Evolutionary conservation across 1,140 invertebrate genomes (phyloP).

Genomic region (Drosophila bifasciata): DNA sequence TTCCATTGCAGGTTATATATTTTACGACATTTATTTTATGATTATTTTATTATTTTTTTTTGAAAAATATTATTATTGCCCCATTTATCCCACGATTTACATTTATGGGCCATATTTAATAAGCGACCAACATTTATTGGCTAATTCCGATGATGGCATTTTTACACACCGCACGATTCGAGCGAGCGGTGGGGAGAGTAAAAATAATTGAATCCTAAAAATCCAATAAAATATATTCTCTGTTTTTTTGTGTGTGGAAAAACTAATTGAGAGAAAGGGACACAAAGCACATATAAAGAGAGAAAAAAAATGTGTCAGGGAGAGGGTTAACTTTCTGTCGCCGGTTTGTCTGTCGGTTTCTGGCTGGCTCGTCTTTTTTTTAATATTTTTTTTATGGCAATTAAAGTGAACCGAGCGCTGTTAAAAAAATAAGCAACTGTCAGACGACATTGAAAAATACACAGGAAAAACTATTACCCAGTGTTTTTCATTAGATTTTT

Average conservation of each 20-base stretch:
- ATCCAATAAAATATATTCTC: constrained; percentile 41
- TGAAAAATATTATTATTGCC: constrained; percentile 47
- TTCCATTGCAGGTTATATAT: constrained; percentile 9
- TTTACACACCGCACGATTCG: constrained; percentile 32
- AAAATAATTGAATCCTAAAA: constrained; percentile 62
- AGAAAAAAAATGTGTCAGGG: background rate
- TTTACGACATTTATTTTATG: constrained; percentile 30
- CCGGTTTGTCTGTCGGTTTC: constrained; percentile 32
- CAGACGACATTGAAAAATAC: constrained; percentile 59
- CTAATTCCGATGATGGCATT: constrained; percentile 52
- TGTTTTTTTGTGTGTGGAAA: constrained; percentile 33
- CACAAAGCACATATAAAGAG: constrained; percentile 2
- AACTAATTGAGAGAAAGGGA: constrained; percentile 48
- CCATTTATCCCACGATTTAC: constrained; percentile 57
- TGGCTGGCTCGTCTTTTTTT: constrained; percentile 9
- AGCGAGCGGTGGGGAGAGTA: constrained; percentile 6
- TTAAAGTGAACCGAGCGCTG: constrained; percentile 56
- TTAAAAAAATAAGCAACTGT: constrained; percentile 40
- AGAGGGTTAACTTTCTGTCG: constrained; percentile 20
- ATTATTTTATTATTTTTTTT: constrained; percentile 21
- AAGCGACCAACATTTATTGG: constrained; percentile 70
- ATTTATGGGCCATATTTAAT: constrained; percentile 65
- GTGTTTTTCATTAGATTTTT: constrained; percentile 34
- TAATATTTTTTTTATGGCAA: constrained; percentile 50
- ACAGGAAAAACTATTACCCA: constrained; percentile 42